These are phyloP conservation scores for Orthosia incerta DNA, from an alignment of 2,888 invertebrate species.

Conservation along the genomic window DNA sequence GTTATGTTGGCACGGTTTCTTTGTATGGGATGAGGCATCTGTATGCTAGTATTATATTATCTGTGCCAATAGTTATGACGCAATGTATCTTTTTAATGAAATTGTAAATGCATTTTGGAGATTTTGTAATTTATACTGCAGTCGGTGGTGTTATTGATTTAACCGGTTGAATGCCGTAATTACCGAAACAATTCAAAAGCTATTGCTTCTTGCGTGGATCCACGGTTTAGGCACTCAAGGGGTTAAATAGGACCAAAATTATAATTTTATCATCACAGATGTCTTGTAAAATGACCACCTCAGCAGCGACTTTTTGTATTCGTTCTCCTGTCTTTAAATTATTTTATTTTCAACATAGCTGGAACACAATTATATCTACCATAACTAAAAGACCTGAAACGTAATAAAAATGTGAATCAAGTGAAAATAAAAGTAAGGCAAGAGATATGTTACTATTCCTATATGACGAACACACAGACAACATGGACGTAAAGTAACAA, in stretches of 20 bases:
- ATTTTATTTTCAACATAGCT: not conserved
- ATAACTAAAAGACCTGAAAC: not conserved
- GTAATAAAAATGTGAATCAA: constrained; percentile 26
- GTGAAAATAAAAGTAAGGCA: constrained; percentile 40
- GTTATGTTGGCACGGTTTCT: too few species aligned
- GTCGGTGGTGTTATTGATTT: not conserved
- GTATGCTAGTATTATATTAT: too few species aligned
- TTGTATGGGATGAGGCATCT: too few species aligned
- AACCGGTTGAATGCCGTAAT: too few species aligned
- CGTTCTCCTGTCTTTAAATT: not conserved
- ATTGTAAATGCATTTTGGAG: not conserved
- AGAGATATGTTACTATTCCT: constrained; percentile 32
- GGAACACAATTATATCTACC: not conserved
- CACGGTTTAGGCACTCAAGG: too few species aligned
- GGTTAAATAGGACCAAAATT: not conserved
- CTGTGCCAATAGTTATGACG: too few species aligned
- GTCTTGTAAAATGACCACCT: not conserved
- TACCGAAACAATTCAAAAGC: too few species aligned
- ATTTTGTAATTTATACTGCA: not conserved
- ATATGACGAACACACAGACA: constrained; percentile 42
- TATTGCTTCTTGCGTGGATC: too few species aligned
- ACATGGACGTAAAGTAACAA: not conserved
- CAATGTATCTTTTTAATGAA: not conserved
- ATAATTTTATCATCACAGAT: not conserved
- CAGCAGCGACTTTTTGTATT: not conserved